Conservation (phyloP, 2,888 invertebrate species). For the Caenorhabditis sp. region DNA sequence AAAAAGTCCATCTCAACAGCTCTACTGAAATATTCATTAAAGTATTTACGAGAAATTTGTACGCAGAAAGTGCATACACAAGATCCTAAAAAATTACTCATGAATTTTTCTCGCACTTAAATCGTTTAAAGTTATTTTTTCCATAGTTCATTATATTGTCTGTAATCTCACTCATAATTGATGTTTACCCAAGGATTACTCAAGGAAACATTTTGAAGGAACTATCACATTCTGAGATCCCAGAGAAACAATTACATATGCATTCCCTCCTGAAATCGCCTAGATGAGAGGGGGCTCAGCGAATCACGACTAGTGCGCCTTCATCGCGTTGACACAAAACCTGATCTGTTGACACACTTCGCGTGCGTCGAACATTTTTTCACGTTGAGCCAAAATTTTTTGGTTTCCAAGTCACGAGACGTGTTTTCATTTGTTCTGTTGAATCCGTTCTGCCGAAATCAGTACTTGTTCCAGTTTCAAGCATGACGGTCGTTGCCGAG, state of each 20-base stretch:
- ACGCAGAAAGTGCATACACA: neutral
- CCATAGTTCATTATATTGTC: too few species aligned
- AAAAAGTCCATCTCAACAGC: neutral
- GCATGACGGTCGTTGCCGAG: slow-evolving; percentile 45
- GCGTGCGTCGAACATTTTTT: neutral
- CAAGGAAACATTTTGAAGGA: too few species aligned
- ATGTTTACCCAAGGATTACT: too few species aligned
- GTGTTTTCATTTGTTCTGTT: neutral
- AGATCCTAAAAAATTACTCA: too few species aligned
- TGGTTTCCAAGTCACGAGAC: slow-evolving; percentile 11
- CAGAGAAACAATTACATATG: too few species aligned
- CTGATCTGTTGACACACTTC: neutral
- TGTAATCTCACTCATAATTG: too few species aligned
- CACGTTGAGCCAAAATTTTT: slow-evolving; percentile 3
- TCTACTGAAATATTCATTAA: slow-evolving; percentile 42
- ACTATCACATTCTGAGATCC: too few species aligned
- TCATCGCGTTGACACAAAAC: neutral
- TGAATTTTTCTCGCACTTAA: too few species aligned
- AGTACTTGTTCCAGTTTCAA: slow-evolving; percentile 17
- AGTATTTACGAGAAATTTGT: neutral
- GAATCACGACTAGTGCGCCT: neutral
- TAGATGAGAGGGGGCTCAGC: too few species aligned
- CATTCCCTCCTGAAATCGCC: too few species aligned
- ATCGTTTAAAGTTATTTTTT: too few species aligned
- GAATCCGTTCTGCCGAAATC: too few species aligned